Base-by-base conservation (phyloP, 2,888 invertebrate species). In the Octonoba sinensis region DNA sequence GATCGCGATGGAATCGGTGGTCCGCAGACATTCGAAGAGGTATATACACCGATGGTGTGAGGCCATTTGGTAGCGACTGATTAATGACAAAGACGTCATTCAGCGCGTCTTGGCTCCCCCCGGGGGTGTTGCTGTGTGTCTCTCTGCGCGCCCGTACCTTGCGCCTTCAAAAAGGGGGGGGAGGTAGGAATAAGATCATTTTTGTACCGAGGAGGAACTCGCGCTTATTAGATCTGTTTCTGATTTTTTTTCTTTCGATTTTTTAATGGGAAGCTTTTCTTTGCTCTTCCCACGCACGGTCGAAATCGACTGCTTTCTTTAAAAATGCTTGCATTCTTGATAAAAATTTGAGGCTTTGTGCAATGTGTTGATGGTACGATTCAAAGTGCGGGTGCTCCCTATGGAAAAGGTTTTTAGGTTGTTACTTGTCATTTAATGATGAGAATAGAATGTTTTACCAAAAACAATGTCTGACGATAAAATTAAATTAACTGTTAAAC, bases 41-140 rank as follows among this genome's bases (percentile, higher is more conserved):
- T 81, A 81, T 81, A 73, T 54, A 67, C 72, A 75, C 81, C 74
- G 81, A 75, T 75, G 74, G 81, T 70, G 73, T 62, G 36, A 54
- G 64, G 81, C 81, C 73, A 82, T 82, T 82, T 82, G 74, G 81
- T 82, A 75, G 74, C 70, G 47, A 82, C 81, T 82, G 81, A 82
- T 82, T 82, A 82, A 82, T 82, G 81, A 82, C 81, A 82, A 82
- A 70, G 74, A 82, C 81, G 81, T 82, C 81, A 82, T 82, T 82
- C 81, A 67, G 56, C 54, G 24, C 16, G 22, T 24, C 47, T 49
- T 49, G 24, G 57, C 71, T 57, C 70, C 69, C 73, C 67, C 59
- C 49, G 13, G 64, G 56, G 76, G 67, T 24, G 72, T 64, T 36
- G 75, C 24, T 18, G 73, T 22, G 60, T 18, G n/a, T 51, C 60